Conservation (phyloP, 2,888 invertebrate species). For the Bursaphelenchus okinawaensis region DNA sequence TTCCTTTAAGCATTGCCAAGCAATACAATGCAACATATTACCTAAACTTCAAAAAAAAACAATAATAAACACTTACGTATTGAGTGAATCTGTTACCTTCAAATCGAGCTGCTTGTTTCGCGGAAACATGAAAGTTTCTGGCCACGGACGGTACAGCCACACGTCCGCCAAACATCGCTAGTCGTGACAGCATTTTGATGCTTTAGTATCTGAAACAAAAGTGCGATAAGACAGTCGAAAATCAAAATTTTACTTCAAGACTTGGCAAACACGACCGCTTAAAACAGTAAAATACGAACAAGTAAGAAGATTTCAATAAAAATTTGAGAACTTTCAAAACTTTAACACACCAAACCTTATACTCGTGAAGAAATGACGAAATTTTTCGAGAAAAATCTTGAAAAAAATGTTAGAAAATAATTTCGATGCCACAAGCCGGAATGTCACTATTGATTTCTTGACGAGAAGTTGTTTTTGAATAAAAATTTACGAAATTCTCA, state of each 20-base stretch:
- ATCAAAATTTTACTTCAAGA: too few relatives aligned
- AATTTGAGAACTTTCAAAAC: too few relatives aligned
- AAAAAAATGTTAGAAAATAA: background rate
- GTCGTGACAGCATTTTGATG: conserved; percentile 1
- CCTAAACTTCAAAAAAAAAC: too few relatives aligned
- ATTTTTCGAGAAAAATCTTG: background rate
- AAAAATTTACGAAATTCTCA: too few relatives aligned
- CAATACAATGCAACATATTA: too few relatives aligned
- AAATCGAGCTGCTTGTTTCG: background rate
- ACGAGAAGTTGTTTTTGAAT: too few relatives aligned
- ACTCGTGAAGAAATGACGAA: background rate
- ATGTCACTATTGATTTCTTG: background rate
- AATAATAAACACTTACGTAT: background rate
- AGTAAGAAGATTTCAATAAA: too few relatives aligned
- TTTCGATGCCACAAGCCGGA: background rate
- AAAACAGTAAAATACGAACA: too few relatives aligned
- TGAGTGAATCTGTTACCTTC: background rate
- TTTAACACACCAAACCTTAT: too few relatives aligned
- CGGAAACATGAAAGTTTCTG: background rate
- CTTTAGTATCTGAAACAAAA: background rate
- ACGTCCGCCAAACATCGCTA: background rate
- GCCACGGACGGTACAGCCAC: background rate
- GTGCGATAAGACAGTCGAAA: background rate
- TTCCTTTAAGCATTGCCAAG: too few relatives aligned
- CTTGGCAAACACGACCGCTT: too few relatives aligned